Percentiles rank a stretch among this genome's conserved stretches.
Evolutionary conservation across 2,888 invertebrate genomes (phyloP).

Genomic region (Sericinus montela): DNA sequence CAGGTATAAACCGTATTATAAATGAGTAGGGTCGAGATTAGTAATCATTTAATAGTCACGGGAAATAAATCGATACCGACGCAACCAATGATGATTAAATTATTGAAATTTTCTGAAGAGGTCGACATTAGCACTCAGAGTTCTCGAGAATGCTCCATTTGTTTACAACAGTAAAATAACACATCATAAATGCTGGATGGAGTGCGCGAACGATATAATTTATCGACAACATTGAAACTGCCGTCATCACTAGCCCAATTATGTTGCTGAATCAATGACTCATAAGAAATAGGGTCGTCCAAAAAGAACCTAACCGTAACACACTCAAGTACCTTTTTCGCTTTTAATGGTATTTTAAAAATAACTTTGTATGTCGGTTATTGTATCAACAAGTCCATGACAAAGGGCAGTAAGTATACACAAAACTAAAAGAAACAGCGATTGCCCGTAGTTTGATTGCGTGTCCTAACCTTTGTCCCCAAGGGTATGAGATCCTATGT

Average conservation of each 20-base stretch:
- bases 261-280: slow-evolving; percentile 7
- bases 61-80: slow-evolving; percentile 1
- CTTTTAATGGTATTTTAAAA: too few species aligned
- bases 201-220: slow-evolving; percentile 14
- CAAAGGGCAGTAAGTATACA: too few species aligned
- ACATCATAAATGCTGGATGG: slow-evolving; percentile 3
- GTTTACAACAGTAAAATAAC: slow-evolving; percentile 11
- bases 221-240: slow-evolving; percentile 12
- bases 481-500: too few species aligned
- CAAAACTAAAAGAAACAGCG: too few species aligned
- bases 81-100: slow-evolving; percentile 7
- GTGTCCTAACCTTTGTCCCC: too few species aligned
- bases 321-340: background rate
- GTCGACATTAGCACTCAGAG: slow-evolving; percentile 5
- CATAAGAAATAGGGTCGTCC: background rate
- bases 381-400: background rate
- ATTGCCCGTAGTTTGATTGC: too few species aligned
- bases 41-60: background rate
- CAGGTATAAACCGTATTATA: background rate
- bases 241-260: slow-evolving; percentile 10
- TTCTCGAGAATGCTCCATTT: slow-evolving; percentile 4
- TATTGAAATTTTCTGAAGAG: slow-evolving; percentile 8
- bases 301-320: background rate
- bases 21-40: background rate
- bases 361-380: background rate